Base-by-base conservation (phyloP, 2,888 invertebrate species). In the Acronicta alni region DNA sequence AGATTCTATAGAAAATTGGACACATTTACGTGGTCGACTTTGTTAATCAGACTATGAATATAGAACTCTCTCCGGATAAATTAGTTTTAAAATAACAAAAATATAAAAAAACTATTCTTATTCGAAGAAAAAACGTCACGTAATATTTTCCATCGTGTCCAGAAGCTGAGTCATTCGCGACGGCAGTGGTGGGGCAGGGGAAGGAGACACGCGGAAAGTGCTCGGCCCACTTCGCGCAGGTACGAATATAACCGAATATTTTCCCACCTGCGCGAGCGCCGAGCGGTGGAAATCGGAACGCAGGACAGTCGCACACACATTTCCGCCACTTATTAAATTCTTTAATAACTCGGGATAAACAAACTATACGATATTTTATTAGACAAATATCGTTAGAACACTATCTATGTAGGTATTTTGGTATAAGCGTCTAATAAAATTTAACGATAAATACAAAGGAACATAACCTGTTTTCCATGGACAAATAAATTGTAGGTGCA, bases 181-280 rank as follows among this genome's bases (percentile, higher is more conserved):
- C 42, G 41, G 43, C 4, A 61, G 35, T 35, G 66, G 30, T 53
- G 61, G 41, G 55, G 30, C 39, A 60, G 58, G 63, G 71, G 68
- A 57, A 59, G 75, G 79, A 73, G 78, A 84, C 76, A 82, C 87
- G 88, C 76, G 76, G 90, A 91, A 91, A 91, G 82, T 86, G 79
- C 76, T 87, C 89, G 91, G 77, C 90, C 92, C 89, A 93, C 88
- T 91, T 92, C 78, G 79, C 79, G 76, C 89, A 89, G 88, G 91
- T 90, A 92, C 91, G 80, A 85, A 92, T 92, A 91, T 93, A 93
- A 89, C 88, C 83, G 89, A 92, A 92, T 91, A 91, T 85, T 89
- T 87, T 82, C 87, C 92, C 91, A 92, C 92, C 92, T 93, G 89
- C 87, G 82, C 68, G 60, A 18, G 69, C 69, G 73, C 75, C 72